Base-by-base conservation (phyloP, 2,888 invertebrate species). In the Nomada lathburiana region DNA sequence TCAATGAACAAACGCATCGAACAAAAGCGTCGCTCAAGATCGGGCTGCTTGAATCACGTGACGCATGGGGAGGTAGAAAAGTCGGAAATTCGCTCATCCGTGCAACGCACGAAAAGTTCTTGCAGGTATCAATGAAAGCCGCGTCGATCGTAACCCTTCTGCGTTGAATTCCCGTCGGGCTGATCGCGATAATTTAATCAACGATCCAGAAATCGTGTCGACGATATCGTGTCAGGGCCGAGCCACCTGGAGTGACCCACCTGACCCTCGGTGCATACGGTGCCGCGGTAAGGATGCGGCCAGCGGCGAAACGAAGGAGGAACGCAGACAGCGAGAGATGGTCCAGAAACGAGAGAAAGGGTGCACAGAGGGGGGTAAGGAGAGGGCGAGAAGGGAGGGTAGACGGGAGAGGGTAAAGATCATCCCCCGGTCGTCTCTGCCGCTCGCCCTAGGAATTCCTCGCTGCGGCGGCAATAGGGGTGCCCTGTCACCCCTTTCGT, bases 401-500 rank as follows among this genome's bases (percentile, higher is more conserved):
- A 62, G 50, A 53, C 18, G 26, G 72, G 75, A 78, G 77, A 78
- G 88, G 85, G 88, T 84, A 75, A 86, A 88, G 86, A 88, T 86
- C 88, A 88, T 86, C 88, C 86, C 86, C 85, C 84, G 86, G 72
- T 70, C 83, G 81, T 82, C 83, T 87, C 70, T 50, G 7, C 7
- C 85, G 84, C 65, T 80, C 85, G 77, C 82, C 85, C 88, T 84
- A 87, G 88, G 85, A 89, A 90, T 90, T 91, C 89, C 90, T 90
- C 87, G 77, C 87, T 85, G 74, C 77, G 76, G 73, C 82, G 73
- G 62, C 52, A 83, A 83, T 81, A 88, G 87, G 83, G 88, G 84
- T 64, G 82, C 77, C n/a, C 77, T 29, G 80, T 78, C 80, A 82
- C 89, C 90, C 89, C 89, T 86, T 84, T 87, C 89, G 86, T 73